These are phyloP conservation scores for Crotalus tigris DNA, from an alignment of 2,113 vertebrate species.

Conservation along the genomic window DNA sequence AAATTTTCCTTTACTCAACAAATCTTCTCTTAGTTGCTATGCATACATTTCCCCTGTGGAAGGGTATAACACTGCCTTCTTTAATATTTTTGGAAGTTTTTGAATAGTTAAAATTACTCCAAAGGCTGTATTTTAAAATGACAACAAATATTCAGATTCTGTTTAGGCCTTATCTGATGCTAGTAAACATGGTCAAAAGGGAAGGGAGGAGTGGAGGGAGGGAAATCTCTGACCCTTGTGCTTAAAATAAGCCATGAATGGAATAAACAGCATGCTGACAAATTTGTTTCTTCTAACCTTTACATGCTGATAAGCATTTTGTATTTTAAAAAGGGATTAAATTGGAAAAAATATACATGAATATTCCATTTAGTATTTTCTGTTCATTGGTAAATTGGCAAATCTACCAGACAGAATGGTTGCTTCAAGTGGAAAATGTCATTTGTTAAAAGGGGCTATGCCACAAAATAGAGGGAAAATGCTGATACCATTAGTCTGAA, in stretches of 20 bases:
- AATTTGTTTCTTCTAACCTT: constrained; percentile 12
- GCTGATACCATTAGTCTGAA: constrained; percentile 12
- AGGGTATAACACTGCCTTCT: neutral
- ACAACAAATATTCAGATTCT: neutral
- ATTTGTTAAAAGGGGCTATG: constrained; percentile 25
- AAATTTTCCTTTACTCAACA: neutral
- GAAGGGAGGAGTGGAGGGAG: too few relatives aligned
- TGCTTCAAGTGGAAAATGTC: constrained; percentile 20
- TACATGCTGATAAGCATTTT: constrained; percentile 14
- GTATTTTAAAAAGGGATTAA: constrained; percentile 22
- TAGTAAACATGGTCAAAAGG: neutral
- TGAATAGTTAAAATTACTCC: neutral
- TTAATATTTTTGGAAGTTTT: neutral
- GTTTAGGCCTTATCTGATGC: neutral
- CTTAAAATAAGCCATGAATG: neutral
- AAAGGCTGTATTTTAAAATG: neutral
- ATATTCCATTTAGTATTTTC: constrained; percentile 18
- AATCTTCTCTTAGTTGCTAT: neutral
- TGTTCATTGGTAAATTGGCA: constrained; percentile 13
- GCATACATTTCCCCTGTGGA: too few relatives aligned
- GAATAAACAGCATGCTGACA: neutral
- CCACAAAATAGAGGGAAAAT: constrained; percentile 17
- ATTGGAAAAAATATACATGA: constrained; percentile 21
- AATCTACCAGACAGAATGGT: constrained; percentile 8
- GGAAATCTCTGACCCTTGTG: neutral